Percentiles rank a stretch among this genome's conserved stretches.
phyloP scores from a whole-genome alignment of 1,140 invertebrate species.

The Cotesia chilonis region DNA sequence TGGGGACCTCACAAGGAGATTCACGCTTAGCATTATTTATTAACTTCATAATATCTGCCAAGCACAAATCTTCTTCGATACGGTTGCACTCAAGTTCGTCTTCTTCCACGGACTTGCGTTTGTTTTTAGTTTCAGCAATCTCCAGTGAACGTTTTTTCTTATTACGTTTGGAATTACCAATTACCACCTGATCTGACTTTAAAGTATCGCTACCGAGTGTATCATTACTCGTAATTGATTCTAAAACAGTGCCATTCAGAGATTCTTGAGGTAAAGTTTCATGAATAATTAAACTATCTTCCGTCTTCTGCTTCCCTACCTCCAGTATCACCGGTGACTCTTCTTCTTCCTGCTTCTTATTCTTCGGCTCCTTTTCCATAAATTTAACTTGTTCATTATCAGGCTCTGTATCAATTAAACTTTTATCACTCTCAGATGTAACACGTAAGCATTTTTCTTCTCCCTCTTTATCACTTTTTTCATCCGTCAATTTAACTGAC shows the following conservation, averaged over 20 bases:
- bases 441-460: too few species aligned
- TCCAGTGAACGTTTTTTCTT: slow-evolving; percentile 51
- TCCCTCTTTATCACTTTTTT: too few species aligned
- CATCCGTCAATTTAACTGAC: too few species aligned
- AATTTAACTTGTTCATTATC: neutral
- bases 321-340: neutral
- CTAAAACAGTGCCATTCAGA: neutral
- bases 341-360: too few species aligned
- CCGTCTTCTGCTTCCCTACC: neutral
- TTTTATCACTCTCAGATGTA: too few species aligned
- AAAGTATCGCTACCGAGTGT: slow-evolving; percentile 12
- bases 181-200: neutral
- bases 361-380: slow-evolving; percentile 3
- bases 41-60: slow-evolving; percentile 49
- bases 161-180: slow-evolving; percentile 27
- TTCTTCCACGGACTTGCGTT: slow-evolving; percentile 43
- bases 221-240: slow-evolving; percentile 18
- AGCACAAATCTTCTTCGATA: slow-evolving; percentile 39
- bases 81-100: slow-evolving; percentile 35
- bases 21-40: slow-evolving; percentile 42
- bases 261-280: neutral
- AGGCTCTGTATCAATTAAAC: neutral
- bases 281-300: neutral
- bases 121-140: slow-evolving; percentile 44
- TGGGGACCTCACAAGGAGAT: neutral